Conservation (phyloP, 2,888 invertebrate genomes). For the Serrognathus titanus region DNA sequence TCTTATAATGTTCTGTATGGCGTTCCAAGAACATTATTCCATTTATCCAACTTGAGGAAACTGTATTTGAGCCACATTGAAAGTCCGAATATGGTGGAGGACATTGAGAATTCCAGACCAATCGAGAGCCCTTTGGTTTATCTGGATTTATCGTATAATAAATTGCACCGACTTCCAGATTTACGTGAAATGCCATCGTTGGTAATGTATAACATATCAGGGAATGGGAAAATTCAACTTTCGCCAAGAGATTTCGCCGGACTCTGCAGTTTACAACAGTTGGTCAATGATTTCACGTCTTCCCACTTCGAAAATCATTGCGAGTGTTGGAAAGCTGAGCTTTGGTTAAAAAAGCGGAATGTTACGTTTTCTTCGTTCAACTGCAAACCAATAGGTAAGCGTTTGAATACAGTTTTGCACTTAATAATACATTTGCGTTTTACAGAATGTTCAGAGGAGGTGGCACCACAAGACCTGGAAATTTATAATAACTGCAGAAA, state of each 20-base stretch:
- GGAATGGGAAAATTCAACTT: slow-evolving; percentile 33
- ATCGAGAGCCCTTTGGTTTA: slow-evolving; percentile 39
- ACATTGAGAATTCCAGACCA: slow-evolving; percentile 36
- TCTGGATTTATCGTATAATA: slow-evolving; percentile 39
- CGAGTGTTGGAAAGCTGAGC: slow-evolving; percentile 41
- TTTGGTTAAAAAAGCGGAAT: slow-evolving; percentile 36
- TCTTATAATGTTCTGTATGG: slow-evolving; percentile 36
- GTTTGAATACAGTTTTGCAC: too few relatives aligned
- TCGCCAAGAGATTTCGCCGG: slow-evolving; percentile 39
- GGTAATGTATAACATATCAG: slow-evolving; percentile 39
- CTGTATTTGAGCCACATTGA: slow-evolving; percentile 42
- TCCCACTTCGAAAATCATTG: slow-evolving; percentile 35
- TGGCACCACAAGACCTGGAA: slow-evolving; percentile 17
- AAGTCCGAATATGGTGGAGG: slow-evolving; percentile 40
- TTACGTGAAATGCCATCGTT: slow-evolving; percentile 36
- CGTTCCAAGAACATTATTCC: slow-evolving; percentile 39
- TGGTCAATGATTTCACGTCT: slow-evolving; percentile 36
- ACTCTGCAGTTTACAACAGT: slow-evolving; percentile 39
- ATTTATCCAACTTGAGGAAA: slow-evolving; percentile 39
- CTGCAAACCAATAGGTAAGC: slow-evolving; percentile 35
- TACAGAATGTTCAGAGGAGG: slow-evolving; percentile 18
- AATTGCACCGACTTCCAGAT: slow-evolving; percentile 29
- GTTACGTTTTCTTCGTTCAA: slow-evolving; percentile 35
- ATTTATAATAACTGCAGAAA: slow-evolving; percentile 19
- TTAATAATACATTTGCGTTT: neutral